A percentile compares a stretch with the other conserved stretches of the same genome.
Evolutionary conservation across 2,888 invertebrate genomes (phyloP).

Genomic region (Galeopsomyia nigrocyanea): DNA sequence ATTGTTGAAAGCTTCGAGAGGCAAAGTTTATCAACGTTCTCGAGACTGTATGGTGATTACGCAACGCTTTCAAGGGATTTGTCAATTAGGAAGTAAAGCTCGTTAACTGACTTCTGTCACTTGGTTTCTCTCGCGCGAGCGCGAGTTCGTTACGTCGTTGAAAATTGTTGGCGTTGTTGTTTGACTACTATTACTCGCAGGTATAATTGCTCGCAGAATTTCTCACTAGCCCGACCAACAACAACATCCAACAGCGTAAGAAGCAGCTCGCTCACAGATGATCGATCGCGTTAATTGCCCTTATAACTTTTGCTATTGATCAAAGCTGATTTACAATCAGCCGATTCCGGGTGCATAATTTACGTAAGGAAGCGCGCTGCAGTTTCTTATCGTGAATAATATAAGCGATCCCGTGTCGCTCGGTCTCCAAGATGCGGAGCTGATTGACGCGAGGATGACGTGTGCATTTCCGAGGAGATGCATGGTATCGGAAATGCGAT

Average conservation of each 20-base stretch:
- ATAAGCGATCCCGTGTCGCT: conserved; percentile 10
- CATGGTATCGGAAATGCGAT: conserved; percentile 8
- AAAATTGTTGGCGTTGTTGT: conserved; percentile 28
- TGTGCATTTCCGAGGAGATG: not conserved
- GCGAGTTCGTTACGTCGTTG: conserved; percentile 22
- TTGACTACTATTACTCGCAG: too few species aligned
- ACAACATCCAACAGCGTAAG: too few species aligned
- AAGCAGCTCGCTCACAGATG: too few species aligned
- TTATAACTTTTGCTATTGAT: too few species aligned
- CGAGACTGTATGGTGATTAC: conserved; percentile 2
- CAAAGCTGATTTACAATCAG: too few species aligned
- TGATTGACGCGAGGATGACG: conserved; percentile 21
- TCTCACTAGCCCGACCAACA: too few species aligned
- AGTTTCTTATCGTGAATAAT: conserved; percentile 21
- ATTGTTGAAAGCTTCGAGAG: too few species aligned
- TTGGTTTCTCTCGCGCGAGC: not conserved
- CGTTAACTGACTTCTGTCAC: conserved; percentile 8
- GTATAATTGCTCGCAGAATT: too few species aligned
- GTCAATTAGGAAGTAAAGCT: conserved; percentile 2
- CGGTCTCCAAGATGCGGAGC: not conserved
- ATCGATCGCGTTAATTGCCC: too few species aligned
- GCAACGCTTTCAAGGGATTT: conserved; percentile 22
- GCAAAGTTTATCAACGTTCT: too few species aligned
- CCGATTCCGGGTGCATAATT: conserved; percentile 11
- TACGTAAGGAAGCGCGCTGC: not conserved